Evolutionary conservation across 1,140 invertebrate genomes (phyloP).

Genomic region (Drosophila mayri): DNA sequence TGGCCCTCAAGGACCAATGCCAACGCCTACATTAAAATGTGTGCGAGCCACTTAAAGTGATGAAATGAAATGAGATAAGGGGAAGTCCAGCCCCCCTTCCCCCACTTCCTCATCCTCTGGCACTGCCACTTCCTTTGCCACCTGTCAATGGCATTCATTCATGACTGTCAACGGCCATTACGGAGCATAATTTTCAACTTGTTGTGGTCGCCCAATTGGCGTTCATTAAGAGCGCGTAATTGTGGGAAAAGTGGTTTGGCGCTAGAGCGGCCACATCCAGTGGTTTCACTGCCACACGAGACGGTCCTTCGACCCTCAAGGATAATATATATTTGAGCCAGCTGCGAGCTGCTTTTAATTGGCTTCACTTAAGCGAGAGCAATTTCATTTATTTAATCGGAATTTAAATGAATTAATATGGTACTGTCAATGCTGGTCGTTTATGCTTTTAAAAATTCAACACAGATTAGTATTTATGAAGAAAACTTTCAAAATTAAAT

Average conservation of each 20-base stretch:
- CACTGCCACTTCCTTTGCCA: conserved; percentile 30
- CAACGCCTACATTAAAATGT: conserved; percentile 15
- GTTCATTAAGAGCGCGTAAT: conserved; percentile 79
- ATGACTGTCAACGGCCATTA: conserved; percentile 44
- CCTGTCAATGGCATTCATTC: conserved; percentile 61
- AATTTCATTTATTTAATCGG: conserved; percentile 10
- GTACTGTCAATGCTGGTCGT: not conserved
- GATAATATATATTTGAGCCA: not conserved
- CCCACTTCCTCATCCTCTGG: not conserved
- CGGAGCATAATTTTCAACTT: conserved; percentile 79
- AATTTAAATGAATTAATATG: not conserved
- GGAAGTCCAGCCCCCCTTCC: too few species aligned
- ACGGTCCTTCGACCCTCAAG: not conserved
- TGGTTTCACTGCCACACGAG: conserved; percentile 11
- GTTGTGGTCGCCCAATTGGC: conserved; percentile 75
- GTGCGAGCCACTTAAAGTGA: conserved; percentile 26
- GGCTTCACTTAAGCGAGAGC: not conserved
- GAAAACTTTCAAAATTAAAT: too few species aligned
- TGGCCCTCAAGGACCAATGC: conserved; percentile 15
- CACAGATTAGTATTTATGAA: not conserved
- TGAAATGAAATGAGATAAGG: conserved; percentile 4
- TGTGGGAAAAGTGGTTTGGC: conserved; percentile 70
- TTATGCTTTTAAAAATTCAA: not conserved
- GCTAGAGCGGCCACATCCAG: conserved; percentile 27
- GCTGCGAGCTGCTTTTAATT: conserved; percentile 13